These are phyloP conservation scores for Lutjanus campechanus DNA, from an alignment of 2,797 vertebrate genomes.

Conservation along the genomic window DNA sequence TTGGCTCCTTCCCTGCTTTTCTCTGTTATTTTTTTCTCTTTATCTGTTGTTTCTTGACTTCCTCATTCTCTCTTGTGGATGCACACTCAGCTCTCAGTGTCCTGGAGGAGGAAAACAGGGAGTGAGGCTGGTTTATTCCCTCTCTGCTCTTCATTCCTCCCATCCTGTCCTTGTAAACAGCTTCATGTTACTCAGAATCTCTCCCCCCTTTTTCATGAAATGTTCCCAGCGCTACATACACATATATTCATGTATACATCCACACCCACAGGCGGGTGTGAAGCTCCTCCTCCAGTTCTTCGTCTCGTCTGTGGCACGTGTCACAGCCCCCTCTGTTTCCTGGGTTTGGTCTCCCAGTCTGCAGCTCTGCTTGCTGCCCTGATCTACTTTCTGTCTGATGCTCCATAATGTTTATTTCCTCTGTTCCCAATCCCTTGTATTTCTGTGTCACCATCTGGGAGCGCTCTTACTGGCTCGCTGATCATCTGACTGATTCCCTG, in stretches of 20 bases:
- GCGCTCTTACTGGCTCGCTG: not conserved
- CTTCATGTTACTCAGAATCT: slow-evolving; percentile 37
- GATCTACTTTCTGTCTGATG: slow-evolving; percentile 2
- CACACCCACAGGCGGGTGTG: slow-evolving; percentile 21
- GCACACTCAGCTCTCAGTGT: slow-evolving; percentile 43
- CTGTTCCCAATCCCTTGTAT: slow-evolving; percentile 2
- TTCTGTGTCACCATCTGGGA: slow-evolving; percentile 24
- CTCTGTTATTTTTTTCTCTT: slow-evolving; percentile 15
- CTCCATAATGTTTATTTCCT: not conserved
- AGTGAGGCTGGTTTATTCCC: not conserved
- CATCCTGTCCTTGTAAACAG: slow-evolving; percentile 27
- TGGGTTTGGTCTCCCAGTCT: slow-evolving; percentile 26
- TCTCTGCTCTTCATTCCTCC: not conserved
- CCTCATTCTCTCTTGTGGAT: slow-evolving; percentile 38
- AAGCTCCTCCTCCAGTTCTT: slow-evolving; percentile 63
- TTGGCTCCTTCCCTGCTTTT: not conserved
- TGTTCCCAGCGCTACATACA: not conserved
- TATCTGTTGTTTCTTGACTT: slow-evolving; percentile 33
- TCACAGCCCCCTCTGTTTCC: slow-evolving; percentile 35
- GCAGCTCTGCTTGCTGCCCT: not conserved
- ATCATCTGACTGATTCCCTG: not conserved
- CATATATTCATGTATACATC: not conserved
- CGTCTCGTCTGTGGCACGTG: slow-evolving; percentile 25
- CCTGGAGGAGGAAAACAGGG: slow-evolving; percentile 23
- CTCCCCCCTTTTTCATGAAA: not conserved